Base-by-base conservation (phyloP, 2,113 vertebrate genomes). In the Notarius quadriscutis region DNA sequence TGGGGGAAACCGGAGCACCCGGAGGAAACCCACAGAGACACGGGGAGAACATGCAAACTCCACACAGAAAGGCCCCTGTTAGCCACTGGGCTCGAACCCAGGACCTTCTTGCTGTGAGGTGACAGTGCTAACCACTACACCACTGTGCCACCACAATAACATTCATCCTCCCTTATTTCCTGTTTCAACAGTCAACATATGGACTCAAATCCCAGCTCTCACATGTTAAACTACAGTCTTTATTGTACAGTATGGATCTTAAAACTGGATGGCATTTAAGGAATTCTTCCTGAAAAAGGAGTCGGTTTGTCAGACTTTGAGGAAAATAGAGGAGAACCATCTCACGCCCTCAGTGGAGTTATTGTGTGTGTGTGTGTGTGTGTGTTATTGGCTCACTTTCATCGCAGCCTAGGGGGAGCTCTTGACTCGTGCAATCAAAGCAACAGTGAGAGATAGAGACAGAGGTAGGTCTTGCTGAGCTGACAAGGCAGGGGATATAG, bases 361-460 rank as follows among this genome's bases (percentile, higher is more conserved):
- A 8, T 18, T 71, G 30, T 72, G 14, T 27, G 53, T 65, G 62
- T 72, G 63, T 62, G 65, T 57, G 18, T 79, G 65, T 60, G 55
- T 50, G 78, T 57, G 58, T 57, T 80, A 62, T 63, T 58, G 86
- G 51, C 65, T 79, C 65, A 81, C 51, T 51, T 74, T 79, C 75
- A 83, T 84, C 30, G 71, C 50, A 55, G 84, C 93, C 91, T 90
- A 90, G 91, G 93, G 93, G 95, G 95, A 92, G 89, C 95, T 95
- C 77, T 94, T 93, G 93, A 92, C 91, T 62, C 86, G 15, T 91
- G 87, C 87, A 91, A 75, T 74, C 53, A 62, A 87, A 81, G 20
- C 78, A 80, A n/a, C 55, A 82, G 65, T 27, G 48, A 88, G 79
- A 65, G 57, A 71, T 80, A 77, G 80, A 12, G 83, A 84, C 83